A percentile compares a stretch with the other conserved stretches of the same genome.
Conservation (phyloP, 1,140 invertebrate species). For the Euschistus heros region DNA sequence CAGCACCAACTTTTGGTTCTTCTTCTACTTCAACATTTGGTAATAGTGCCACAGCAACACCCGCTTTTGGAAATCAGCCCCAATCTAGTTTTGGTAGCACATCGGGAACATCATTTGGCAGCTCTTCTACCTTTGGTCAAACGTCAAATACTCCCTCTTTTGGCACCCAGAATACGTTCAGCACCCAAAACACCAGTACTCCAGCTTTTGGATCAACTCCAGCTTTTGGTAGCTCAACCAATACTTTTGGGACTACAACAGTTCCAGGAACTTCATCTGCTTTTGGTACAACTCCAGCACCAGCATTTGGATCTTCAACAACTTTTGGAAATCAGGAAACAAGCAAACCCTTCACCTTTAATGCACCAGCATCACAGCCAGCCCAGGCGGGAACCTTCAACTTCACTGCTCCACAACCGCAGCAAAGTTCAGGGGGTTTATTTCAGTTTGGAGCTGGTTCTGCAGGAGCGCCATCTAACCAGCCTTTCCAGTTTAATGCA, state of each 20-base stretch:
- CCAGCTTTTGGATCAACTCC: constrained; percentile 2
- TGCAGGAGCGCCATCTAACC: background rate
- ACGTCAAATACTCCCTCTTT: background rate
- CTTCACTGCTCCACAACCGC: constrained; percentile 4
- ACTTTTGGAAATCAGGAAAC: background rate
- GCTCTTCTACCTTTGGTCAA: background rate
- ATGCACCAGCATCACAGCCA: background rate
- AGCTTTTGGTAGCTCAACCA: constrained; percentile 8
- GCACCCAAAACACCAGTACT: background rate
- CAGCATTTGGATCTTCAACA: background rate
- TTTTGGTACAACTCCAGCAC: constrained; percentile 5
- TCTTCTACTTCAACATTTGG: constrained; percentile 1
- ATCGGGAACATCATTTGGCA: background rate
- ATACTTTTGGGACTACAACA: background rate
- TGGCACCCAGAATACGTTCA: background rate
- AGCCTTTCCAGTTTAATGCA: constrained; percentile 12
- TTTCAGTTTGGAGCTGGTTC: constrained; percentile 11
- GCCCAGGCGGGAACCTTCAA: background rate
- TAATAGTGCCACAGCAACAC: background rate
- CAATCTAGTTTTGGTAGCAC: background rate
- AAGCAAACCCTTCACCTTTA: constrained; percentile 1
- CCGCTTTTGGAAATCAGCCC: background rate
- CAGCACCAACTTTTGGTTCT: background rate
- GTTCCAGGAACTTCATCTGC: background rate
- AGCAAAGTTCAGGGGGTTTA: background rate